These are phyloP conservation scores for Melanerpes formicivorus DNA, from an alignment of 2,113 vertebrate genomes.

Conservation along the genomic window DNA sequence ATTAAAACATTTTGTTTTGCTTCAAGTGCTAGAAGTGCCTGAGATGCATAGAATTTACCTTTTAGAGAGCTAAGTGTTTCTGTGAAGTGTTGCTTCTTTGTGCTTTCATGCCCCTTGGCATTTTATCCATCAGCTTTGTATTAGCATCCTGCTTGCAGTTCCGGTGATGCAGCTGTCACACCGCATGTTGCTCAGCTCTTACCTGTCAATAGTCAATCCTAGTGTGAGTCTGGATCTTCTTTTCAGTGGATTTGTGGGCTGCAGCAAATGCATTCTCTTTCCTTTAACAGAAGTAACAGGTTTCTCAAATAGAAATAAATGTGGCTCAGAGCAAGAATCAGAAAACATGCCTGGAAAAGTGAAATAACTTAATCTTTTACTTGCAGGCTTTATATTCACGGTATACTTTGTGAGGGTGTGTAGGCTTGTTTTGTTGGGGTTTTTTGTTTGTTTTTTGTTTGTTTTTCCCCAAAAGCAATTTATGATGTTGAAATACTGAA, in stretches of 20 bases:
- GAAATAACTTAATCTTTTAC: neutral
- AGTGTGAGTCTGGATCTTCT: neutral
- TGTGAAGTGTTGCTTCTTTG: conserved; percentile 46
- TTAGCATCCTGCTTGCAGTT: neutral
- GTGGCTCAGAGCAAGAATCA: neutral
- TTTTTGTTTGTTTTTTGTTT: neutral
- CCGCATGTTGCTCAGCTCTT: conserved; percentile 63
- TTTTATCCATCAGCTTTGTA: neutral
- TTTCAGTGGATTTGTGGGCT: neutral
- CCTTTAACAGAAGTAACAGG: neutral
- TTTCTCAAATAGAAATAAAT: neutral
- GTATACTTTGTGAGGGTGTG: neutral
- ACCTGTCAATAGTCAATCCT: neutral
- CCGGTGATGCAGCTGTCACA: neutral
- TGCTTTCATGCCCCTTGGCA: neutral
- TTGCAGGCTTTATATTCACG: neutral
- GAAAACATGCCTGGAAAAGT: neutral
- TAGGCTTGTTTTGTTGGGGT: neutral
- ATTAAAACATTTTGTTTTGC: neutral
- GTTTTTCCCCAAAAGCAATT: neutral
- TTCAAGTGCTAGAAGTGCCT: conserved; percentile 69
- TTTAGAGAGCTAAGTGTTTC: conserved; percentile 63
- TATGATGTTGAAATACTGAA: neutral
- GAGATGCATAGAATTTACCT: conserved; percentile 80
- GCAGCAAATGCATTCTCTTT: neutral